These are phyloP conservation scores for Leucania comma DNA, from an alignment of 2,888 invertebrate species.

Conservation along the genomic window DNA sequence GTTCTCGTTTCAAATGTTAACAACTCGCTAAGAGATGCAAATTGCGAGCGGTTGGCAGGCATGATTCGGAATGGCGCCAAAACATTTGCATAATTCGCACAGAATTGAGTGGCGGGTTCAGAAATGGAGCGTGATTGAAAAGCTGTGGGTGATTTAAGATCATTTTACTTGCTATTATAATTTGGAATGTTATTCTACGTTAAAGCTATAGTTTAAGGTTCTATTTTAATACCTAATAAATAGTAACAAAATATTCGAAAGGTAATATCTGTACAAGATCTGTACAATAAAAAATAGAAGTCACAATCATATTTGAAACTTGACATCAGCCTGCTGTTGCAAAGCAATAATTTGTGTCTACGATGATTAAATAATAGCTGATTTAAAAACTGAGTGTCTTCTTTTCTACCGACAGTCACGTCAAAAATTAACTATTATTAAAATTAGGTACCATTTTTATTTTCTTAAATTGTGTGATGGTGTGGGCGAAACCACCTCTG, in stretches of 20 bases:
- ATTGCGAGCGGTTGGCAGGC: slow-evolving; percentile 87
- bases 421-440: no score
- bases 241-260: slow-evolving; percentile 5
- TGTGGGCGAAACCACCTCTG: no score
- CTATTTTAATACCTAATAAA: slow-evolving; percentile 13
- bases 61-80: slow-evolving; percentile 87
- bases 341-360: no score
- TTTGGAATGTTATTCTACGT: slow-evolving; percentile 47
- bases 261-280: neutral
- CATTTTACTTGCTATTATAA: slow-evolving; percentile 67
- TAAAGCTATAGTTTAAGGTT: slow-evolving; percentile 46
- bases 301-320: no score
- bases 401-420: no score
- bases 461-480: no score
- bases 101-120: slow-evolving; percentile 78
- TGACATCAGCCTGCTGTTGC: no score
- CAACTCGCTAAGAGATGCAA: slow-evolving; percentile 87
- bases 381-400: no score
- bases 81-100: slow-evolving; percentile 85
- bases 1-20: slow-evolving; percentile 75
- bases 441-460: no score
- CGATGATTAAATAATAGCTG: no score
- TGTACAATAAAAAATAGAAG: neutral
- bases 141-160: slow-evolving; percentile 73
- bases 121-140: slow-evolving; percentile 82